Evolutionary conservation across 1,140 invertebrate genomes (phyloP), one percentile per base, ranked within the genome.

Genomic region (Tetragnatha versicolor): DNA sequence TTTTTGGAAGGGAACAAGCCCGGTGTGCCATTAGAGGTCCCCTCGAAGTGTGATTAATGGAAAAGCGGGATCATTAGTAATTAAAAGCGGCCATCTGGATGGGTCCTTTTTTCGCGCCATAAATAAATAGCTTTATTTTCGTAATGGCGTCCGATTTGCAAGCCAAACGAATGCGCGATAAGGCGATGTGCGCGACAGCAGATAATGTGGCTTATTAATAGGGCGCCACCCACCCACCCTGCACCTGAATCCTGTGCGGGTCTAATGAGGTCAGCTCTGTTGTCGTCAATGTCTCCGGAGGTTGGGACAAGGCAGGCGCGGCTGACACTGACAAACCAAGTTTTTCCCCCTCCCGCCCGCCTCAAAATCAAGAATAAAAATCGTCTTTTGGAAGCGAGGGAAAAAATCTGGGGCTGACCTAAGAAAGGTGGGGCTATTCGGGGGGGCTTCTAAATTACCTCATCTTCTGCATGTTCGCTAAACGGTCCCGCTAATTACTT

Each of bases 381-480:
- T 65, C 61, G 58, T 55, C 73, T 47, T 73, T 39, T 39, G 45
- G 27, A 25, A 39, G 35, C 31, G 42, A 73, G 55, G 53, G 70
- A 77, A 77, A 77, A 77, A 77, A 77, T 77, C 73, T 66, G 37
- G 65, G 76, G 49, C 39, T 69, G 76, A 79, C 76, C 76, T 69
- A 79, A 79, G 76, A 79, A 79, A 79, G 76, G 76, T 79, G 76
- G 76, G 69, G 76, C 76, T 79, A 69, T 79, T 79, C 49, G 37
- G 55, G 76, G 76, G 63, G 76, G 63, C 76, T 79, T 68, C 76
- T 79, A 79, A 79, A 79, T 79, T 79, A 79, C 76, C 76, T 79
- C 76, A 69, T 79, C 76, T 79, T 61, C 61, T 45, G 76, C 76
- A 69, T 79, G 76, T 79, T 79, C 76, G 76, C 65, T 79, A 79